Evolutionary conservation across 2,797 vertebrate genomes (phyloP).

Genomic region (Adrianichthys oophorus): DNA sequence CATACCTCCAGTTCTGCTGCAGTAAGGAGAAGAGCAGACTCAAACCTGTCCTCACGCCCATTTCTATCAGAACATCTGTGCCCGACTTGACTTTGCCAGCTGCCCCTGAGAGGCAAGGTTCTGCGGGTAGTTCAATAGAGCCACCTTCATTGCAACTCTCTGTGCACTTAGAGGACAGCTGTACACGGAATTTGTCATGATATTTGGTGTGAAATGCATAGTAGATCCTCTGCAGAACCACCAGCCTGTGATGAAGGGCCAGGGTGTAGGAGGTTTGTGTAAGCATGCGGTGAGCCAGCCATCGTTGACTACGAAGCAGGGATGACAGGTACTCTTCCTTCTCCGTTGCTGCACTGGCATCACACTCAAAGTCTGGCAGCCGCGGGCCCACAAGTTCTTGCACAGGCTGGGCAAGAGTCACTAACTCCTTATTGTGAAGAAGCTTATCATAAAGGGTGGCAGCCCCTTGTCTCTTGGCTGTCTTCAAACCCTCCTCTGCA

Average conservation of each 20-base stretch:
- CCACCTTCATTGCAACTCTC: conserved; percentile 69
- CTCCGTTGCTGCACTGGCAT: conserved; percentile 76
- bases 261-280: conserved; percentile 79
- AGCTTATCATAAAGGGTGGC: conserved; percentile 78
- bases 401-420: conserved; percentile 80
- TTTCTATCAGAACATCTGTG: conserved; percentile 84
- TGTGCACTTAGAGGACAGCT: conserved; percentile 66
- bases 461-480: conserved; percentile 70
- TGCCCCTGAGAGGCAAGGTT: conserved; percentile 63
- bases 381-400: conserved; percentile 81
- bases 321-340: conserved; percentile 80
- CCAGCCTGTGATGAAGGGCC: conserved; percentile 78
- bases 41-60: conserved; percentile 84
- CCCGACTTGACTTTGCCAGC: conserved; percentile 71
- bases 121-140: conserved; percentile 67
- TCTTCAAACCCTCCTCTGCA: conserved; percentile 75
- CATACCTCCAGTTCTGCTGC: conserved; percentile 82
- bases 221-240: conserved; percentile 82
- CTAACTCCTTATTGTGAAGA: conserved; percentile 81
- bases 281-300: conserved; percentile 78
- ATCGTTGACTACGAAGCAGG: conserved; percentile 81
- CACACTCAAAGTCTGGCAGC: conserved; percentile 83
- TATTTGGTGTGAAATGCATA: conserved; percentile 84
- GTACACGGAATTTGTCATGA: conserved; percentile 78
- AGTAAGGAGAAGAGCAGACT: conserved; percentile 82